Conservation (phyloP, 2,113 vertebrate genomes). For the Trinectes maculatus region DNA sequence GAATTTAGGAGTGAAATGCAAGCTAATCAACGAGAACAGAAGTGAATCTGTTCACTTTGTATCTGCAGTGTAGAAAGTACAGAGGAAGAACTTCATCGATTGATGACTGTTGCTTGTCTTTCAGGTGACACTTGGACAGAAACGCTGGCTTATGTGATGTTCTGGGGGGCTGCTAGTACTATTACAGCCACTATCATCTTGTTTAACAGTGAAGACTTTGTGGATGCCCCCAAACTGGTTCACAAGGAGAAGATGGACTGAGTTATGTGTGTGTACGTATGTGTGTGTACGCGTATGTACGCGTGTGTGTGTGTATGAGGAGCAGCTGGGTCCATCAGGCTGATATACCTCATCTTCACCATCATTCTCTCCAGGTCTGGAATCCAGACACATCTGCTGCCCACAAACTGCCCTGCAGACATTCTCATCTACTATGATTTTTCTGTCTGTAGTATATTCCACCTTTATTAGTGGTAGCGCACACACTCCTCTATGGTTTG, state of each 20-base stretch:
- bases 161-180: slow-evolving; percentile 92
- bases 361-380: slow-evolving; percentile 20
- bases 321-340: slow-evolving; percentile 81
- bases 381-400: slow-evolving; percentile 42
- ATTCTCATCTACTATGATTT: background rate
- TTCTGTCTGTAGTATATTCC: background rate
- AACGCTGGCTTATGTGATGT: slow-evolving; percentile 93
- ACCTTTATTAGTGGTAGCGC: slow-evolving; percentile 6
- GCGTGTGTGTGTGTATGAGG: slow-evolving; percentile 86
- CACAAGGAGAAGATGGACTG: slow-evolving; percentile 99
- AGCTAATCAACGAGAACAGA: too few species aligned
- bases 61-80: too few species aligned
- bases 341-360: slow-evolving; percentile 55
- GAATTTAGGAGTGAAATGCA: too few species aligned
- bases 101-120: slow-evolving; percentile 8
- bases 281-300: slow-evolving; percentile 86
- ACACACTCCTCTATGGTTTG: slow-evolving; percentile 13
- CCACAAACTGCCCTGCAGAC: background rate
- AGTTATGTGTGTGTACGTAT: slow-evolving; percentile 73
- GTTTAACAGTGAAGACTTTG: slow-evolving; percentile 96
- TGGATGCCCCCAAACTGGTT: slow-evolving; percentile 94
- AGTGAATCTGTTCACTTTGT: too few species aligned
- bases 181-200: slow-evolving; percentile 93
- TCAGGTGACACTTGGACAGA: slow-evolving; percentile 96
- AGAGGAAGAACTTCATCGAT: too few species aligned